Evolutionary conservation across 1,140 invertebrate species (phyloP), one percentile per base, ranked within the genome.

Genomic region (Caenorhabditis latens): DNA sequence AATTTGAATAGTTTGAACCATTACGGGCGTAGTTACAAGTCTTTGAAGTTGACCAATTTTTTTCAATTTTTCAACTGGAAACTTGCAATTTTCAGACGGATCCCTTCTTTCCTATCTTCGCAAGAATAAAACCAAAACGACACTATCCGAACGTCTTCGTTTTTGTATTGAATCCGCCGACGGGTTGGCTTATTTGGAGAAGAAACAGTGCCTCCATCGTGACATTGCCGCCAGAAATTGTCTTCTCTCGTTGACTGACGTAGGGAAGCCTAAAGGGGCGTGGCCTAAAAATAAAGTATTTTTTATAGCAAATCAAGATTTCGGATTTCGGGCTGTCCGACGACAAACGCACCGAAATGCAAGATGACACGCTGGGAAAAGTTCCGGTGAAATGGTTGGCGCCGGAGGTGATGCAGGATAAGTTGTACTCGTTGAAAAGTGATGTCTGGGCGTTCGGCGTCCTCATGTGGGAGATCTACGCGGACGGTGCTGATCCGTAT

Each of bases 301-400:
- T 32, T 19, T 84, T 67, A 0, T 42, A 88, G 43, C 83, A 89
- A 46, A 24, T 90, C 7, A 90, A 90, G 58, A 90, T 90, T 42
- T 79, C 83, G 19, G 89, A 90, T 63, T 90, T 90, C 63, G 89
- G 90, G n/a, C 88, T 90, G 83, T 79, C 50, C 11, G 90, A 90
- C 53, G 90, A 90, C n/a, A 61, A 83, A 55, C 71, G 71, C 0
- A 79, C 53, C 16, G 57, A 61, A 32, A 50, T 90, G 46, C 79
- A 84, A 19, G 89, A 99, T 93, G 97, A 96, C 82, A 98, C 96
- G 21, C 96, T 98, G 93, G 96, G 95, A 94, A 95, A 95, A 94
- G 90, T 95, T 89, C 95, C 95, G 48, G 95, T 96, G 85, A 94
- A 95, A 90, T 96, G 95, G 95, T 90, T 93, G 85, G 92, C 92